Percentiles rank a stretch among this genome's conserved stretches.
phyloP scores from a whole-genome alignment of 92 coral and sea anemone genomes.

The Montipora capitata region DNA sequence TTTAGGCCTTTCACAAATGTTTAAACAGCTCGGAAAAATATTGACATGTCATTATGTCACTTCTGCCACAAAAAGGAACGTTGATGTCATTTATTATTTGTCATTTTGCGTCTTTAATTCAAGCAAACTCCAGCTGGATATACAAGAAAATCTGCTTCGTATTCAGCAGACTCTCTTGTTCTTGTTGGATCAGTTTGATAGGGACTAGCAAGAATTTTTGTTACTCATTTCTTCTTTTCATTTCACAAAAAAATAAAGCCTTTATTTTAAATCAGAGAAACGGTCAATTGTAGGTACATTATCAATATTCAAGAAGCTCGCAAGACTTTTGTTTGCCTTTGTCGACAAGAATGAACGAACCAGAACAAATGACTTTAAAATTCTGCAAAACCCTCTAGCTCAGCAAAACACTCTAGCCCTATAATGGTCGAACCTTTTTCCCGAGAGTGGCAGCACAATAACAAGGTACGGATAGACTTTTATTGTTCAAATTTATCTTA shows the following conservation, averaged over 20 bases:
- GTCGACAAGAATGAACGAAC: conserved; percentile 3
- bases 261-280: too few relatives aligned
- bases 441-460: too few relatives aligned
- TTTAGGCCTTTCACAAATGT: background rate
- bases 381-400: too few relatives aligned
- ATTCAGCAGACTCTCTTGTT: background rate
- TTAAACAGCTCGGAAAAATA: conserved; percentile 35
- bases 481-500: too few relatives aligned
- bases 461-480: too few relatives aligned
- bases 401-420: too few relatives aligned
- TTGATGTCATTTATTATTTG: background rate
- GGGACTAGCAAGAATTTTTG: background rate
- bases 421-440: too few relatives aligned
- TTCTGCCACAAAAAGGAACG: conserved; percentile 14
- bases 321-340: conserved; percentile 4
- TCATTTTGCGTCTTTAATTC: background rate
- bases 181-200: background rate
- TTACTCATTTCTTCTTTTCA: too few relatives aligned
- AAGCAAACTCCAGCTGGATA: conserved; percentile 42
- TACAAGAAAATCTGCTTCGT: conserved; percentile 17
- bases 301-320: conserved; percentile 7
- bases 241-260: too few relatives aligned
- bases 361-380: background rate
- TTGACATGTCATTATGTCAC: background rate
- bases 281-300: background rate